These are phyloP conservation scores for Melanostigma gelatinosum DNA, from an alignment of 2,113 vertebrate species.

Conservation along the genomic window DNA sequence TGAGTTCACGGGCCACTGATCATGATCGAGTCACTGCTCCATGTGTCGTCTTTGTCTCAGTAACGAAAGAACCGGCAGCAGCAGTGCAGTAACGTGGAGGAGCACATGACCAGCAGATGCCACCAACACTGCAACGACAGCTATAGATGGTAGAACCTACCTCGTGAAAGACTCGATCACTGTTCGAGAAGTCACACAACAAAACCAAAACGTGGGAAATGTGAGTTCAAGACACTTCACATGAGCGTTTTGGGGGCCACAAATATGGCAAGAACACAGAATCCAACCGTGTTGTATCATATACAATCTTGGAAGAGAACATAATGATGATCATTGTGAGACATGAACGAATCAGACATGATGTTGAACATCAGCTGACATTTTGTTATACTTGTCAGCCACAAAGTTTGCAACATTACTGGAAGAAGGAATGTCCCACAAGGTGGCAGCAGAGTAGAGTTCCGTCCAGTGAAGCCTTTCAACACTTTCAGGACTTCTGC, in stretches of 20 bases:
- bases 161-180: background rate
- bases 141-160: background rate
- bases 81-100: conserved; percentile 58
- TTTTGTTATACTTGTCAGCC: background rate
- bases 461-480: background rate
- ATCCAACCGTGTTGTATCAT: background rate
- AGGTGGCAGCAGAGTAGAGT: background rate
- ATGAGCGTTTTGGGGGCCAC: background rate
- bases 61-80: conserved; percentile 67
- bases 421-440: background rate
- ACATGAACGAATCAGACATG: background rate
- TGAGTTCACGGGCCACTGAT: conserved; percentile 68
- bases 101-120: conserved; percentile 13
- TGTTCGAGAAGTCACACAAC: background rate
- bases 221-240: background rate
- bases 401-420: background rate
- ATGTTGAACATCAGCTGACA: background rate
- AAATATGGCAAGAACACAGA: background rate
- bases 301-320: background rate
- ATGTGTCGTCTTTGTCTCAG: conserved; percentile 58
- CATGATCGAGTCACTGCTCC: conserved; percentile 61
- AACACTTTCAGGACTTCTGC: background rate
- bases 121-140: conserved; percentile 78
- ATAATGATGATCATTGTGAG: background rate
- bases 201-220: background rate